Evolutionary conservation across 2,888 invertebrate species (phyloP).

Genomic region (Drepanosiphum platanoidis): DNA sequence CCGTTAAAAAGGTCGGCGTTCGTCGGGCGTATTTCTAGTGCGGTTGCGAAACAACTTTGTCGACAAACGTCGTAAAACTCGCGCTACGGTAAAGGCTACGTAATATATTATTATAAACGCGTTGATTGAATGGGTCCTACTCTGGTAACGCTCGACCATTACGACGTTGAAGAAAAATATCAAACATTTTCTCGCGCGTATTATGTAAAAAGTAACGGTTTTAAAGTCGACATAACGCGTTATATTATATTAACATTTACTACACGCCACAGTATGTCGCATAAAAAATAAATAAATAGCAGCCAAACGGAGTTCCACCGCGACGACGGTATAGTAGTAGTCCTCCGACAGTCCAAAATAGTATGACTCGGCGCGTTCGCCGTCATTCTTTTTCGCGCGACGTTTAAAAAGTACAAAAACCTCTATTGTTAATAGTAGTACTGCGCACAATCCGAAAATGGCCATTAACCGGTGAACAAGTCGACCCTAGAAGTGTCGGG

Average conservation of each 20-base stretch:
- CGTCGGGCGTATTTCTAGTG: background rate
- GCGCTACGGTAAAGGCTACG: background rate
- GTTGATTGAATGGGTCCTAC: background rate
- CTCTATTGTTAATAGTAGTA: too few species aligned
- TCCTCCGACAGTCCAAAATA: background rate
- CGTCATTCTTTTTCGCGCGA: background rate
- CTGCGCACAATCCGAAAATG: background rate
- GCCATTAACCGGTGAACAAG: background rate
- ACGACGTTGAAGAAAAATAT: background rate
- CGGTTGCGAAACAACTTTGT: background rate
- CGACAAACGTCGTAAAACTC: background rate
- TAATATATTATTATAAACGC: too few species aligned
- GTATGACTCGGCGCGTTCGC: slow-evolving; percentile 17
- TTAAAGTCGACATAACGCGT: background rate
- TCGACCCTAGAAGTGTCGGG: background rate
- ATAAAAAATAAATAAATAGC: background rate
- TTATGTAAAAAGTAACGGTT: background rate
- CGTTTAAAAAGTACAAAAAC: background rate
- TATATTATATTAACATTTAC: background rate
- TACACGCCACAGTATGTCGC: background rate
- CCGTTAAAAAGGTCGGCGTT: background rate
- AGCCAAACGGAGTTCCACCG: background rate
- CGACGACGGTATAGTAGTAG: background rate
- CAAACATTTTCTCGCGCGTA: too few species aligned
- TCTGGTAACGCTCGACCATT: background rate